Percentiles rank a stretch among this genome's conserved stretches.
Evolutionary conservation across 1,140 invertebrate species (phyloP).

Genomic region (Cherax destructor): DNA sequence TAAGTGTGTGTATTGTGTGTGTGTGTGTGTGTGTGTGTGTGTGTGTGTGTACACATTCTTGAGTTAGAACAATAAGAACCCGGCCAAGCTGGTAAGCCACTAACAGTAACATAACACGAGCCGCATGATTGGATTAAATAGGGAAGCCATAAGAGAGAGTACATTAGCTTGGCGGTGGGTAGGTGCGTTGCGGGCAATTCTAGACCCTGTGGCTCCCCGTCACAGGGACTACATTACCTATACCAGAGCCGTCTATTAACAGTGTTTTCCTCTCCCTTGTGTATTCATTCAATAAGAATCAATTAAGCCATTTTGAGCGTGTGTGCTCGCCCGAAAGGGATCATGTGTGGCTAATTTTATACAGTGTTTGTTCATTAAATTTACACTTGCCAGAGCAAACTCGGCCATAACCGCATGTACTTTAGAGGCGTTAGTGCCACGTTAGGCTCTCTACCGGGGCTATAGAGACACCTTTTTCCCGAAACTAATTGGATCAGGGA

Average conservation of each 20-base stretch:
- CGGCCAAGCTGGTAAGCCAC: no score
- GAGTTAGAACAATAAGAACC: no score
- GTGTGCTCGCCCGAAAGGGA: background rate
- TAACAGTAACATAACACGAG: no score
- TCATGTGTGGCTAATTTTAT: background rate
- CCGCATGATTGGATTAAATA: no score
- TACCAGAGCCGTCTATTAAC: background rate
- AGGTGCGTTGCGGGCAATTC: background rate
- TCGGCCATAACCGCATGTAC: background rate
- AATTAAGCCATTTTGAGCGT: background rate
- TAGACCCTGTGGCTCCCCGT: background rate
- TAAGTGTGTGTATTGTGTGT: no score
- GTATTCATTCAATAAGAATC: constrained; percentile 3
- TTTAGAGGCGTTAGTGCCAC: background rate
- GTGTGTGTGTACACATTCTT: no score
- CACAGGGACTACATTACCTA: background rate
- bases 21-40: no score
- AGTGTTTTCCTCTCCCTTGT: background rate
- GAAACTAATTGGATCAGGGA: no score
- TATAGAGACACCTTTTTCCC: no score
- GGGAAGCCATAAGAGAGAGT: no score
- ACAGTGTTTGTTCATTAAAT: background rate
- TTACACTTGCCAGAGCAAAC: background rate
- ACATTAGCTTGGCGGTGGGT: no score
- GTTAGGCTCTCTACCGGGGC: no score